These are phyloP conservation scores for Chaetorhynchus papuensis DNA, from an alignment of 2,113 vertebrate species.

Conservation along the genomic window DNA sequence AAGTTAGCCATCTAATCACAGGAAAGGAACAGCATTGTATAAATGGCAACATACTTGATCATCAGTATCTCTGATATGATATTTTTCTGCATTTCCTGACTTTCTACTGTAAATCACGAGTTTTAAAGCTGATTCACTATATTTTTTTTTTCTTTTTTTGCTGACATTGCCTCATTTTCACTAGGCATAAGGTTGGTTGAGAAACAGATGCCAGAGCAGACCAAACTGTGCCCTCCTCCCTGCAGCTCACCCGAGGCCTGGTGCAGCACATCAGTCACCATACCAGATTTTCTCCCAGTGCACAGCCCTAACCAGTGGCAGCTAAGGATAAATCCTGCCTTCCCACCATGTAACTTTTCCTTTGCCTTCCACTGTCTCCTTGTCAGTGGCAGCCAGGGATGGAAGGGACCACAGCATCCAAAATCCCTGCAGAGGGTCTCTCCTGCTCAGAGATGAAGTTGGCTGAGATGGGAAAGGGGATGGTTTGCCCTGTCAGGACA, in stretches of 20 bases:
- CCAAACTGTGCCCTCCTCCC: neutral
- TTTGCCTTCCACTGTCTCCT: neutral
- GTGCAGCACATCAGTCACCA: neutral
- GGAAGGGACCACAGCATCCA: neutral
- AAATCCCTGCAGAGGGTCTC: neutral
- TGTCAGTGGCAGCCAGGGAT: neutral
- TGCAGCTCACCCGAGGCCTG: rapidly evolving
- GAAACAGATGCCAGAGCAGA: neutral
- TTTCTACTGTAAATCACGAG: neutral
- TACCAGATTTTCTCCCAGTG: neutral
- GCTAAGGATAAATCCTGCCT: neutral
- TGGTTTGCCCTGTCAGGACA: neutral
- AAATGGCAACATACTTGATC: neutral
- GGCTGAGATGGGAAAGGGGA: neutral
- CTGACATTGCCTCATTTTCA: neutral
- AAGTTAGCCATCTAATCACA: neutral
- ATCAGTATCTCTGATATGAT: neutral
- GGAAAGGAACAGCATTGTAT: neutral
- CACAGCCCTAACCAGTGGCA: neutral
- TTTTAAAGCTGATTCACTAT: neutral
- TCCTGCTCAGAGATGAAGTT: neutral
- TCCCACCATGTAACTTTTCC: neutral
- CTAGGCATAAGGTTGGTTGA: neutral
- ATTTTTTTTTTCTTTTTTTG: neutral
- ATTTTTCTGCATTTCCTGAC: conserved; percentile 8